Percentiles rank a stretch among this genome's conserved stretches.
These are phyloP conservation scores for Melanotus villosus DNA, from an alignment of 2,888 invertebrate genomes.

Conservation along the genomic window DNA sequence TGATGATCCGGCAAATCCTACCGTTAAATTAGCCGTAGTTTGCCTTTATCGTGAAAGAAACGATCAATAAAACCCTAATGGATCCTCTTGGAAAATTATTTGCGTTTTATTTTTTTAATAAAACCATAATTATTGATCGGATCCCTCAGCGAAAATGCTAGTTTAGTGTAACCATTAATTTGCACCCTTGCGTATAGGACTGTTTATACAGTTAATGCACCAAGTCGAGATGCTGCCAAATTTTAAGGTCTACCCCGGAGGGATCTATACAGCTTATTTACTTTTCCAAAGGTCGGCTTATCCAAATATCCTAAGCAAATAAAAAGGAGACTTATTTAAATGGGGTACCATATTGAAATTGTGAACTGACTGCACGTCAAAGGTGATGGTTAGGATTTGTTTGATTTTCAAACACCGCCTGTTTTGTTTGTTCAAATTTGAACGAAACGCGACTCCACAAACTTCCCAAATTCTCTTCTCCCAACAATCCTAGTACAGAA, in stretches of 20 bases:
- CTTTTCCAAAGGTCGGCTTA: conserved; percentile 61
- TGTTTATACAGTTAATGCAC: conserved; percentile 11
- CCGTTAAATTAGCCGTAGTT: conserved; percentile 43
- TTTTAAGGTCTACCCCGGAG: conserved; percentile 38
- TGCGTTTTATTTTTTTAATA: neutral
- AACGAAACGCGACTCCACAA: neutral
- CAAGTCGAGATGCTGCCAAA: neutral
- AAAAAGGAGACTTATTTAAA: conserved; percentile 60
- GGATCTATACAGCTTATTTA: conserved; percentile 60
- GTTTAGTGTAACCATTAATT: too few relatives aligned
- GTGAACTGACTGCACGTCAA: neutral
- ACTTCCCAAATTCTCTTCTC: too few relatives aligned
- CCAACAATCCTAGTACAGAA: too few relatives aligned
- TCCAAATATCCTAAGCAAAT: conserved; percentile 64
- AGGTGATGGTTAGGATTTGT: neutral
- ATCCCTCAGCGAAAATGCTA: too few relatives aligned
- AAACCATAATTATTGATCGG: neutral
- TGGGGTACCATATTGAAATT: conserved; percentile 54
- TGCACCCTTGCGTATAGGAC: neutral
- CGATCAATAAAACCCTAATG: conserved; percentile 25
- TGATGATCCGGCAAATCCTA: conserved; percentile 60
- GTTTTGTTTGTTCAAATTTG: neutral
- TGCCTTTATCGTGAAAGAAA: conserved; percentile 25
- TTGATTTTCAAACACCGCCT: neutral
- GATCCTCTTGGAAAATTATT: neutral